Evolutionary conservation across 2,888 invertebrate genomes (phyloP), one percentile per base, ranked within the genome.

Genomic region (Luperina nickerlii): DNA sequence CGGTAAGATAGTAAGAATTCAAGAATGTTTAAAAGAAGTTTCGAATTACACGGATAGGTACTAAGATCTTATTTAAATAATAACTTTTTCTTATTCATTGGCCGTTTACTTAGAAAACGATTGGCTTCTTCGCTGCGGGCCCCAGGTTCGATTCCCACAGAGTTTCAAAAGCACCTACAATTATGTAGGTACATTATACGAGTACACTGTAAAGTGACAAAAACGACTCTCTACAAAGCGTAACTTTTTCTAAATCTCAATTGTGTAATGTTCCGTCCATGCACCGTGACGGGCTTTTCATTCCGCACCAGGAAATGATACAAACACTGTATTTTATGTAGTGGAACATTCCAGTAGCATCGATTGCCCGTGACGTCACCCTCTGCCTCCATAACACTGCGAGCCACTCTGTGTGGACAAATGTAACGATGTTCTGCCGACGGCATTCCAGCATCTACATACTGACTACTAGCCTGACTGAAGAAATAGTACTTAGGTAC

Each of bases 291-390:
- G n/a, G 20, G 20, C 20, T 42, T 11, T 20, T 42, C n/a, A 0
- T 72, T 27, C 27, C 45, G 9, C 20, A 15, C 8, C 24, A 15
- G 27, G 15, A 27, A 42, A 27, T 27, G 8, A 42, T 48, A 15
- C 24, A 18, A 38, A 9, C n/a, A 27, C 27, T 54, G 42, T 24
- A 27, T 57, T 20, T 13, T 18, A 27, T 27, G 27, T 27, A 13
- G 54, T 48, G 27, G 74, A 73, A 51, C 27, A 48, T 57, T 73
- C 57, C 27, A 24, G 38, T 11, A 18, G 1, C 48, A 65, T 57
- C 7, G 73, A 11, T 54, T 38, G 48, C 18, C 9, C 24, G 81
- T 79, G 81, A 81, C 74, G 79, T 81, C 79, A 74, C 13, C 6
- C 8, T 57, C 42, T 65, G 73, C 81, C 45, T 65, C 38, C 57